A percentile compares a stretch with the other conserved stretches of the same genome.
phyloP scores from a whole-genome alignment of 2,888 invertebrate species.

The Blomia tropicalis region DNA sequence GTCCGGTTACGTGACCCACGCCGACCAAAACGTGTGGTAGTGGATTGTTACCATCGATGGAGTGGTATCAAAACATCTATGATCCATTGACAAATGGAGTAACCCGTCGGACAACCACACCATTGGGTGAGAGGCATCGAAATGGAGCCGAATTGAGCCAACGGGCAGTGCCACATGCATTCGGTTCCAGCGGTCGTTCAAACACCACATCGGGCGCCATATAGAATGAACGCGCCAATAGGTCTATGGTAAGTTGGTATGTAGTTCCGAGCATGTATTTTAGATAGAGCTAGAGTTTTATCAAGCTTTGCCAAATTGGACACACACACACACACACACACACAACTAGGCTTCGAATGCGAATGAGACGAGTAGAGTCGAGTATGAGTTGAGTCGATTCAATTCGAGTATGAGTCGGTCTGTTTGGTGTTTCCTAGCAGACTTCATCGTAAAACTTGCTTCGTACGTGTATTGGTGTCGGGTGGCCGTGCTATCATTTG shows the following conservation, averaged over 20 bases:
- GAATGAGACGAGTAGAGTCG: background rate
- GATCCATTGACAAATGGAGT: background rate
- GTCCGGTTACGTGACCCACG: slow-evolving; percentile 2
- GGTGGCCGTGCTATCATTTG: background rate
- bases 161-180: background rate
- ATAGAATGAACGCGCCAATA: slow-evolving; percentile 1
- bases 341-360: background rate
- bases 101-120: no score
- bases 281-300: background rate
- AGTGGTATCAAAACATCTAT: background rate
- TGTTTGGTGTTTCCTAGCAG: background rate
- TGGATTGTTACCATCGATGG: background rate
- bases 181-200: background rate
- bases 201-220: slow-evolving; percentile 10
- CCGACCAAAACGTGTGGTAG: background rate
- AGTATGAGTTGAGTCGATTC: background rate
- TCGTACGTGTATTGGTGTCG: background rate
- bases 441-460: background rate
- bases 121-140: background rate
- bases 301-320: no score
- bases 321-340: no score
- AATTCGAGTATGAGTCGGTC: background rate
- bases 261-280: slow-evolving; percentile 9
- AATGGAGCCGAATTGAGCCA: background rate
- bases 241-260: no score